phyloP scores from a whole-genome alignment of 2,888 invertebrate species.

The Catonia carolina region DNA sequence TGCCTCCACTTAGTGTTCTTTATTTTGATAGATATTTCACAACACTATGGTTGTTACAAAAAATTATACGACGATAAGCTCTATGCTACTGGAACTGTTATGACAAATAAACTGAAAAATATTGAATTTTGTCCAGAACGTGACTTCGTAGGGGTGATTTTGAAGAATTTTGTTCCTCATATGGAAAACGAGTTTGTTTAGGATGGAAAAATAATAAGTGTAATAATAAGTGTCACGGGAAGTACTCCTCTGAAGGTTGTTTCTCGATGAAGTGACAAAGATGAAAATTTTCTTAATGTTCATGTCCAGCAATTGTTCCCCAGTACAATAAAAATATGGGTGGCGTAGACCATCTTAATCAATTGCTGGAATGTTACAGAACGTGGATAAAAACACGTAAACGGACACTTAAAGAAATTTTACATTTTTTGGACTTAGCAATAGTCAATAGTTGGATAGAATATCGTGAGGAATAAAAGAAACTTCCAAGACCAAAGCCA shows the following conservation, averaged over 20 bases:
- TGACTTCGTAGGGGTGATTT: background rate
- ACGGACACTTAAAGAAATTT: constrained; percentile 8
- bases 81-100: constrained; percentile 15
- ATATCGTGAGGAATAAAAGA: constrained; percentile 5
- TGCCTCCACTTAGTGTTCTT: background rate
- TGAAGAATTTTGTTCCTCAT: no score
- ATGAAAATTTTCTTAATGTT: background rate
- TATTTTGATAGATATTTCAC: constrained; percentile 15
- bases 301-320: constrained; percentile 8
- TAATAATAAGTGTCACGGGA: background rate
- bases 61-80: background rate
- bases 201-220: constrained; percentile 12
- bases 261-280: constrained; percentile 4
- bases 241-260: background rate
- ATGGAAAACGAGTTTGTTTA: no score
- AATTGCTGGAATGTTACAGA: constrained; percentile 15
- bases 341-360: constrained; percentile 13
- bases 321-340: constrained; percentile 12
- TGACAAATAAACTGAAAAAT: background rate
- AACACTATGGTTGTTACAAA: background rate
- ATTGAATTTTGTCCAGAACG: constrained; percentile 8
- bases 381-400: constrained; percentile 9
- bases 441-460: constrained; percentile 15
- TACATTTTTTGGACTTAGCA: constrained; percentile 15
- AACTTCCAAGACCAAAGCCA: background rate